Evolutionary conservation across 2,797 vertebrate species (phyloP).

Genomic region (Mormyrops boulengeri): DNA sequence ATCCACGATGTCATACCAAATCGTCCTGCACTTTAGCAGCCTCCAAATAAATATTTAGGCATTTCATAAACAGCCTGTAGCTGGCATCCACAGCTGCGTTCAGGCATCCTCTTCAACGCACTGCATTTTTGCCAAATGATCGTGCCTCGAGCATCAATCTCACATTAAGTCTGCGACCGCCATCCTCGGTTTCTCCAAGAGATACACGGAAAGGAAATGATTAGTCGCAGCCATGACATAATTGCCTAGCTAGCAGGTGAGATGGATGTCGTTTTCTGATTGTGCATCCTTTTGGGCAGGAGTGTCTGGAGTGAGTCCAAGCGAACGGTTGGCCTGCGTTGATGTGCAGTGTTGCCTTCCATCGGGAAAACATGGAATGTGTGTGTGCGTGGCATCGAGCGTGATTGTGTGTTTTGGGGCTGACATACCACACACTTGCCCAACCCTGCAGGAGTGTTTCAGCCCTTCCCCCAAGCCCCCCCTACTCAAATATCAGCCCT

Average conservation of each 20-base stretch:
- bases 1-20: background rate
- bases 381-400: background rate
- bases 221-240: conserved; percentile 54
- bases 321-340: background rate
- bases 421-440: background rate
- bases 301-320: background rate
- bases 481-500: background rate
- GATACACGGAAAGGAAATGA: conserved; percentile 55
- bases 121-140: conserved; percentile 46
- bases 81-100: conserved; percentile 43
- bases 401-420: background rate
- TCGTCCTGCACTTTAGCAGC: background rate
- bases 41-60: conserved; percentile 50
- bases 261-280: conserved; percentile 50
- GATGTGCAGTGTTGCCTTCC: background rate
- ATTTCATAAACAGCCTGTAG: conserved; percentile 37
- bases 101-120: conserved; percentile 39
- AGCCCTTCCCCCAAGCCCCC: background rate
- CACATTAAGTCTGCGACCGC: conserved; percentile 50
- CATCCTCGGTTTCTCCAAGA: conserved; percentile 17
- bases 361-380: background rate
- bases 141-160: conserved; percentile 33
- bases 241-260: conserved; percentile 38
- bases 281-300: conserved; percentile 13
- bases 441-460: background rate